phyloP scores from a whole-genome alignment of 2,797 vertebrate genomes.

The Phaenicophaeus curvirostris region DNA sequence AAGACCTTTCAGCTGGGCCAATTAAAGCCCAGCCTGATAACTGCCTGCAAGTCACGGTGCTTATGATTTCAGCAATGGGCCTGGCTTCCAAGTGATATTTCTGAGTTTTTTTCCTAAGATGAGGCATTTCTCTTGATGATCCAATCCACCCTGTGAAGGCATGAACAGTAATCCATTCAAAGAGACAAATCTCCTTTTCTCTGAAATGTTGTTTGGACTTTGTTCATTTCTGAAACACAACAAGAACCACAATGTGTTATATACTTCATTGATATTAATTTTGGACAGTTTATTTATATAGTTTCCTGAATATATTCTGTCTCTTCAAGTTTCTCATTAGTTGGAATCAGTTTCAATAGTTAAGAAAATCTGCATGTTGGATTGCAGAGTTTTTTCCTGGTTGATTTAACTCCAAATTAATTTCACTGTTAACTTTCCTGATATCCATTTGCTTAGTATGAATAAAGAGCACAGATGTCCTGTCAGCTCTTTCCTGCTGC shows the following conservation, averaged over 20 bases:
- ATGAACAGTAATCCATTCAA: constrained; percentile 34
- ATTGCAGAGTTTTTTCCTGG: neutral
- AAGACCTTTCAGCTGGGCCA: neutral
- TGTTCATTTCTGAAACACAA: constrained; percentile 47
- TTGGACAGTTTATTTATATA: constrained; percentile 21
- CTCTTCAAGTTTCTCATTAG: constrained; percentile 46
- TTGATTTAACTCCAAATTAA: constrained; percentile 42
- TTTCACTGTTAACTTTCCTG: constrained; percentile 20
- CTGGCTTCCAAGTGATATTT: neutral
- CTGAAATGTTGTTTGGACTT: neutral
- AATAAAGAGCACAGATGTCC: neutral
- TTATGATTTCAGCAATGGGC: neutral
- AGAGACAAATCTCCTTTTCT: constrained; percentile 20
- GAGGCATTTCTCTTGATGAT: constrained; percentile 18
- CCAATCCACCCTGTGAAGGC: constrained; percentile 36
- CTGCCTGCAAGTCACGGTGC: neutral
- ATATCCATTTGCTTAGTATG: constrained; percentile 1
- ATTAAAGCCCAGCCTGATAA: neutral
- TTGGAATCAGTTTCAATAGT: constrained; percentile 45
- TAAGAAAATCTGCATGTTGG: constrained; percentile 15
- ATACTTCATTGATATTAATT: constrained; percentile 36
- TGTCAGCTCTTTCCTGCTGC: neutral
- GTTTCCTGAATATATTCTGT: constrained; percentile 42
- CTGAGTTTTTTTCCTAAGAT: neutral
- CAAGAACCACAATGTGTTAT: constrained; percentile 36